Percentiles rank a stretch among this genome's conserved stretches.
Evolutionary conservation across 2,888 invertebrate species (phyloP).

Genomic region (Chrysomela aeneicollis): DNA sequence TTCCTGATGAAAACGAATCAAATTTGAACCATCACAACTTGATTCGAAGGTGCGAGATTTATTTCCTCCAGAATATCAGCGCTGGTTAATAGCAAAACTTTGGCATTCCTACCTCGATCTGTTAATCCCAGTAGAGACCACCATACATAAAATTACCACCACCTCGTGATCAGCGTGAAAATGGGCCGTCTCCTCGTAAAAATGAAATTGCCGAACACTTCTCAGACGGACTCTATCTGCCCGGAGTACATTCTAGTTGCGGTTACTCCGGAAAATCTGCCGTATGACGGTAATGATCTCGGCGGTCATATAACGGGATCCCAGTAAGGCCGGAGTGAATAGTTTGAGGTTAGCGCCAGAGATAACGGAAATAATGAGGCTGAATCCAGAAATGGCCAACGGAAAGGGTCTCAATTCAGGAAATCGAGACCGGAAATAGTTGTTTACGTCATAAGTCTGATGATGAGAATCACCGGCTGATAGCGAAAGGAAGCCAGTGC

Average conservation of each 20-base stretch:
- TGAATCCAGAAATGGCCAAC: neutral
- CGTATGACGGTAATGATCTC: neutral
- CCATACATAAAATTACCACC: neutral
- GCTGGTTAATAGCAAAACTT: neutral
- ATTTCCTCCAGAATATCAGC: no score
- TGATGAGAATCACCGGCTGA: neutral
- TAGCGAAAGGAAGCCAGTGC: no score
- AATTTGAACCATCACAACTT: no score
- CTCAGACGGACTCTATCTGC: neutral
- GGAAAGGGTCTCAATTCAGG: neutral
- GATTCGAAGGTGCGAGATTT: no score
- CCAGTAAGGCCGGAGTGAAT: neutral
- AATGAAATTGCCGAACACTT: neutral
- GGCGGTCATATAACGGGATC: neutral
- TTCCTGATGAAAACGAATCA: no score
- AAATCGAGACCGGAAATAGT: neutral
- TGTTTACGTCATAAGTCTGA: neutral
- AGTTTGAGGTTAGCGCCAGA: slow-evolving; percentile 2
- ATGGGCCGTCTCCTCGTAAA: neutral
- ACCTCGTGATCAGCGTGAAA: neutral
- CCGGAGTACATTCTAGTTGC: neutral
- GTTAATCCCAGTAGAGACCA: neutral
- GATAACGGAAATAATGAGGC: slow-evolving; percentile 5
- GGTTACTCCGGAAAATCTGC: neutral
- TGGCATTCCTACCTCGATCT: neutral